Conservation (phyloP, 37 sponge, comb jelly and placozoan genomes). For the Hormiphora californensis region DNA sequence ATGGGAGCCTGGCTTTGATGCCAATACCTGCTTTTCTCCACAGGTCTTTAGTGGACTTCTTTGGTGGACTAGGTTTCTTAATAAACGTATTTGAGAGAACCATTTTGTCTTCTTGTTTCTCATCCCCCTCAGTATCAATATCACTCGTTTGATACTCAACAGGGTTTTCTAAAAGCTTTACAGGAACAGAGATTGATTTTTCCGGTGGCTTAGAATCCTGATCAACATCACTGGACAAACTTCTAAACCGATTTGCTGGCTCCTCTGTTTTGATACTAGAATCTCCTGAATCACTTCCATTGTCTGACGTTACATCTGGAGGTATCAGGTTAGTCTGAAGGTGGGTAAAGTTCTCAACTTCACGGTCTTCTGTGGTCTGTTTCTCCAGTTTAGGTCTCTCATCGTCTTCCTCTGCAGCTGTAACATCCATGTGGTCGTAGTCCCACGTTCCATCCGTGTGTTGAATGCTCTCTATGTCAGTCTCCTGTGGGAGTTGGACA, state of each 20-base stretch:
- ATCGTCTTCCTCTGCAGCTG: neutral
- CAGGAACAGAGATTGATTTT: neutral
- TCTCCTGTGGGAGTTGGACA: too few relatives aligned
- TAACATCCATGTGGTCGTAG: constrained; percentile 18
- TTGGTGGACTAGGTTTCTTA: neutral
- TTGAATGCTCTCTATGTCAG: neutral
- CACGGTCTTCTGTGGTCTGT: neutral
- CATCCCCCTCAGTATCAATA: neutral
- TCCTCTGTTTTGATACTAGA: neutral
- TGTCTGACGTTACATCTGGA: neutral
- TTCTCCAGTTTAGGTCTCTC: neutral
- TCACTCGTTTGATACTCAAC: neutral
- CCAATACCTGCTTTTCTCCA: constrained; percentile 44
- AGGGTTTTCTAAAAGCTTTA: neutral
- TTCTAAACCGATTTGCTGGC: neutral
- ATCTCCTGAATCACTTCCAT: neutral
- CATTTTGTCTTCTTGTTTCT: neutral
- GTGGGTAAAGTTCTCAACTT: neutral
- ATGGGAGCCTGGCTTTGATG: neutral
- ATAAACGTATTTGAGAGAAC: neutral
- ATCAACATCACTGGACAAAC: neutral
- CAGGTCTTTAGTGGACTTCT: neutral
- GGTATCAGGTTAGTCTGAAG: neutral
- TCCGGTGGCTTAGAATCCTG: neutral
- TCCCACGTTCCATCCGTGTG: constrained; percentile 1